These are phyloP conservation scores for Limnephilus rhombicus DNA, from an alignment of 2,888 invertebrate species.

Conservation along the genomic window DNA sequence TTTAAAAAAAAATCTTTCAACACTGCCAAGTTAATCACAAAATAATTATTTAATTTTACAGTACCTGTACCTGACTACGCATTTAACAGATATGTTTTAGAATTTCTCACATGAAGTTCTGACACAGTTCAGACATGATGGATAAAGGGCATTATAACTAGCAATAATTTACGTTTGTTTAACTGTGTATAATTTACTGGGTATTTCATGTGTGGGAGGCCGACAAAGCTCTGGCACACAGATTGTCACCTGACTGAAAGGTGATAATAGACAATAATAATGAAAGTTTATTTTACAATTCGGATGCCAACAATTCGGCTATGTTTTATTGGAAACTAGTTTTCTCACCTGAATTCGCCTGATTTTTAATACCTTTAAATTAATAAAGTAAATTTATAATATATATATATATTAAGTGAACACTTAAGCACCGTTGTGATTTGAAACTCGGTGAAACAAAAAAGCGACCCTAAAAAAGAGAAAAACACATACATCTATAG, in stretches of 20 bases:
- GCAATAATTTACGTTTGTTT: not conserved
- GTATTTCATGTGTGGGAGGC: not conserved
- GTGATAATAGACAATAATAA: not conserved
- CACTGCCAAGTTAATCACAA: not conserved
- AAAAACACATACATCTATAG: too few species aligned
- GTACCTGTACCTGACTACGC: not conserved
- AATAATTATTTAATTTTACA: not conserved
- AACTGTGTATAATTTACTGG: not conserved
- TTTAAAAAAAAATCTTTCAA: not conserved
- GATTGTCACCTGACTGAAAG: not conserved
- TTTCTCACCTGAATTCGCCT: not conserved
- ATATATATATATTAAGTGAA: too few species aligned
- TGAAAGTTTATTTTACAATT: not conserved
- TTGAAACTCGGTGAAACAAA: too few species aligned
- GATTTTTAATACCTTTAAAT: not conserved
- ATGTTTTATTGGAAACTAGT: not conserved
- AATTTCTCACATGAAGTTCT: not conserved
- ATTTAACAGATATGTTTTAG: not conserved
- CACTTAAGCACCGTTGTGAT: too few species aligned
- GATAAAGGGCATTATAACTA: not conserved
- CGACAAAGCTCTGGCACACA: not conserved
- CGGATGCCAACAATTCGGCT: not conserved
- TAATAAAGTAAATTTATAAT: not conserved
- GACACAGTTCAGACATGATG: not conserved
- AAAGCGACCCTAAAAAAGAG: too few species aligned